These are phyloP conservation scores for Phoebastria nigripes DNA, from an alignment of 2,797 vertebrate genomes.

Conservation along the genomic window DNA sequence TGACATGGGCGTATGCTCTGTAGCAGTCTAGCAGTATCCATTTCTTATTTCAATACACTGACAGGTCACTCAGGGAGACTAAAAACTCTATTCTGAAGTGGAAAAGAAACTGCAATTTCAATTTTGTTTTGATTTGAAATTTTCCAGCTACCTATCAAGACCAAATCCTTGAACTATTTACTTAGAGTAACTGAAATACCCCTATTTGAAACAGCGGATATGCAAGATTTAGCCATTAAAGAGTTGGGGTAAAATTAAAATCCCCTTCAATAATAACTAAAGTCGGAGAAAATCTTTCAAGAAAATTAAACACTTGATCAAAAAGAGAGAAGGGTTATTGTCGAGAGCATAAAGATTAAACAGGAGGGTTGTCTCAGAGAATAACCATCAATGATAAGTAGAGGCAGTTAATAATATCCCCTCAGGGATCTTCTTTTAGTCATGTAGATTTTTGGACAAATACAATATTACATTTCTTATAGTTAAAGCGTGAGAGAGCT, in stretches of 20 bases:
- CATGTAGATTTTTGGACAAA: constrained; percentile 56
- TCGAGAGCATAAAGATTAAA: constrained; percentile 74
- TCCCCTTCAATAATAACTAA: constrained; percentile 71
- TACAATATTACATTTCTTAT: constrained; percentile 39
- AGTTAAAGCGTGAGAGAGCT: not conserved
- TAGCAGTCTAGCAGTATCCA: constrained; percentile 35
- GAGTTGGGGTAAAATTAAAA: constrained; percentile 74
- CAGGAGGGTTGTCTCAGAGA: constrained; percentile 62
- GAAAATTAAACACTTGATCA: constrained; percentile 81
- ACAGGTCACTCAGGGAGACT: constrained; percentile 38
- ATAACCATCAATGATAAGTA: constrained; percentile 67
- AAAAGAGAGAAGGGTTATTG: constrained; percentile 70
- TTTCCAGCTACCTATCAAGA: constrained; percentile 63
- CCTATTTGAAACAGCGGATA: constrained; percentile 69
- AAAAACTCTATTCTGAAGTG: constrained; percentile 34
- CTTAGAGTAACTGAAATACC: constrained; percentile 74
- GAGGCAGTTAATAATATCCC: constrained; percentile 63
- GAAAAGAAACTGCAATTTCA: constrained; percentile 50
- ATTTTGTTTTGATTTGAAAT: constrained; percentile 67
- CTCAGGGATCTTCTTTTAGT: constrained; percentile 61
- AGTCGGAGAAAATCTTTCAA: constrained; percentile 76
- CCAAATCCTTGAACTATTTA: constrained; percentile 75
- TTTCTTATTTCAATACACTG: constrained; percentile 42
- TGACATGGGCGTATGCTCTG: not conserved
- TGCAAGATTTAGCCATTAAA: constrained; percentile 75